Percentiles rank a stretch among this genome's conserved stretches.
phyloP scores from a whole-genome alignment of 1,140 invertebrate genomes.

The Drosophila navojoa region DNA sequence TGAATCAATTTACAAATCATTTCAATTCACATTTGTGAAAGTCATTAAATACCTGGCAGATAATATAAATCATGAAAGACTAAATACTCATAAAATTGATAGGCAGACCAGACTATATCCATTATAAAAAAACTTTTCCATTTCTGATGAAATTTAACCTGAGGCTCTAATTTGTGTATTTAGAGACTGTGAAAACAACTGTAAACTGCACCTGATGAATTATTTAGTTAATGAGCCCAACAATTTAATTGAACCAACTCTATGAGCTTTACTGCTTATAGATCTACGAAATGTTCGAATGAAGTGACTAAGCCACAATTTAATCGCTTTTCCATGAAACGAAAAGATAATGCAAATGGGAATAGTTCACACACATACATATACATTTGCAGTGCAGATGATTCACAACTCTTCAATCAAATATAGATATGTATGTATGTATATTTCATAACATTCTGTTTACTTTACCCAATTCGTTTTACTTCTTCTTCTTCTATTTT shows the following conservation, averaged over 20 bases:
- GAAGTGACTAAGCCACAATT: constrained; percentile 35
- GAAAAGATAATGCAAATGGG: constrained; percentile 33
- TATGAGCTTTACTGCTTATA: no score
- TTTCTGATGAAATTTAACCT: no score
- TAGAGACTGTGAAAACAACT: not conserved
- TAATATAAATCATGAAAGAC: no score
- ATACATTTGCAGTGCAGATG: not conserved
- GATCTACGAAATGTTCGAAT: constrained; percentile 20
- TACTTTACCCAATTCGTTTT: constrained; percentile 31
- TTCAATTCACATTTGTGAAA: constrained; percentile 11
- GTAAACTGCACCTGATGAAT: constrained; percentile 17
- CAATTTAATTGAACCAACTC: constrained; percentile 24
- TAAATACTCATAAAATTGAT: no score
- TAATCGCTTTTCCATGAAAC: constrained; percentile 42
- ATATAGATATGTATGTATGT: constrained; percentile 18
- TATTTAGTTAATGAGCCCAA: constrained; percentile 38
- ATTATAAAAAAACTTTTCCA: no score
- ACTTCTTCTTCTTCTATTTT: constrained; percentile 1
- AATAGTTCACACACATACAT: constrained; percentile 3
- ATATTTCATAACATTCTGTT: constrained; percentile 18
- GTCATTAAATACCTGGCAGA: no score
- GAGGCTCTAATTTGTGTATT: no score
- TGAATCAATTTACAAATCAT: constrained; percentile 60
- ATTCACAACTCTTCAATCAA: constrained; percentile 22
- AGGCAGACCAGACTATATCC: no score